Percentiles rank a stretch among this genome's conserved stretches.
These are phyloP conservation scores for Lepidostoma basale DNA, from an alignment of 1,140 invertebrate genomes.

Conservation along the genomic window DNA sequence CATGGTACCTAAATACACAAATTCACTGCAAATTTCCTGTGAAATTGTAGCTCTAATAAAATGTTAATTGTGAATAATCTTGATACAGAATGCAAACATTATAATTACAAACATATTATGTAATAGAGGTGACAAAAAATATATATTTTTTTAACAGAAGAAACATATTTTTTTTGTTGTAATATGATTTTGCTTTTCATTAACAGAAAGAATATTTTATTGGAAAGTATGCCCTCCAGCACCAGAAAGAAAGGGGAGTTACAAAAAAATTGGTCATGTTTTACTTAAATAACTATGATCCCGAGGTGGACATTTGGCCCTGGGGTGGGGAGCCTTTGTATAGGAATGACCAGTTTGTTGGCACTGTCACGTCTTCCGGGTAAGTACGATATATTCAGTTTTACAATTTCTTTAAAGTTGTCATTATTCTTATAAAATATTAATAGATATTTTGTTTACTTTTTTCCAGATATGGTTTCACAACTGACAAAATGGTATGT, in stretches of 20 bases:
- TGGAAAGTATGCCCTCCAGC: constrained; percentile 72
- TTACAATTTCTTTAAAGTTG: neutral
- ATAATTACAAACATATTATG: too few relatives aligned
- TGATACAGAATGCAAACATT: too few relatives aligned
- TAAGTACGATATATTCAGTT: constrained; percentile 52
- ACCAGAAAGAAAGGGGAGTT: constrained; percentile 73
- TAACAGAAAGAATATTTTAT: constrained; percentile 75
- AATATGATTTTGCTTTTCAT: too few relatives aligned
- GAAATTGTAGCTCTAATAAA: too few relatives aligned
- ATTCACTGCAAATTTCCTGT: too few relatives aligned
- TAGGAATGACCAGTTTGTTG: constrained; percentile 70
- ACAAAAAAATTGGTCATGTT: constrained; percentile 74
- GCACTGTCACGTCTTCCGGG: constrained; percentile 78
- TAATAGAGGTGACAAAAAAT: too few relatives aligned
- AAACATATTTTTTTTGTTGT: neutral
- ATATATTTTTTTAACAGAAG: neutral
- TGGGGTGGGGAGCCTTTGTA: constrained; percentile 85
- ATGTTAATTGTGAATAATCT: too few relatives aligned
- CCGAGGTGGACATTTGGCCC: constrained; percentile 76
- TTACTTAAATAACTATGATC: constrained; percentile 74
- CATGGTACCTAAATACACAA: too few relatives aligned
- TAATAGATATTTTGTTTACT: neutral
- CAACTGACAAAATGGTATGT: constrained; percentile 67
- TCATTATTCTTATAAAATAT: neutral
- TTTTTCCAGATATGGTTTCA: constrained; percentile 68